Base-by-base conservation (phyloP, 2,113 vertebrate genomes). In the Shinisaurus crocodilurus region DNA sequence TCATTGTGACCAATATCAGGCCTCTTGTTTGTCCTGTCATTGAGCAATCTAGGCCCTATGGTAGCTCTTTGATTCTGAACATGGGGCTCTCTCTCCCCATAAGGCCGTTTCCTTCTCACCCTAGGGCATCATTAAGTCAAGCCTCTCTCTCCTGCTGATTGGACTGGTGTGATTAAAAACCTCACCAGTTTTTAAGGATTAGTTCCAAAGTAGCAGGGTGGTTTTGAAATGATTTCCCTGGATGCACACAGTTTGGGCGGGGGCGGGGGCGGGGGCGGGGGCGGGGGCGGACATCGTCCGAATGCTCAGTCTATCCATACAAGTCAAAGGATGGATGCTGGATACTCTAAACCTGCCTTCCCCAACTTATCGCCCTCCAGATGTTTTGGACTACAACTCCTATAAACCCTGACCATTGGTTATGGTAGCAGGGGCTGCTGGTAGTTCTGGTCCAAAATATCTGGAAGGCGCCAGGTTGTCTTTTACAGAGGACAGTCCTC, bases 1-100 rank as follows among this genome's bases (percentile, higher is more conserved):
- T n/a, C n/a, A n/a, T n/a, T n/a, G n/a, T n/a, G n/a, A n/a, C n/a
- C 0, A 23, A 15, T 3, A 0, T 25, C 76, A 4, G 0, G 0
- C 12, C 25, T 82, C 63, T 81, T 37, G 69, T 50, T 7, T 20
- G n/a, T 77, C 57, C 27, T 15, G 20, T 18, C 18, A 37, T 32
- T 10, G 92, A 63, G n/a, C 32, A 0, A 0, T 16, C 75, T 74
- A 50, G 65, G 0, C 34, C 5, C 0, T 82, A 37, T 72, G 81
- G 72, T 48, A n/a, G 45, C 57, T 90, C 45, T 29, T 13, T 3
- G n/a, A 9, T 0, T 82, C 82, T 85, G 57, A 79, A 9, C 79
- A 63, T 43, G 5, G 18, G 32, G 7, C 6, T 74, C 0, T 18
- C n/a, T n/a, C 29, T 63, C 15, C 8, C 37, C 2, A 37, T 34